Evolutionary conservation across 2,797 vertebrate species (phyloP).

Genomic region (Cottoperca gobio): DNA sequence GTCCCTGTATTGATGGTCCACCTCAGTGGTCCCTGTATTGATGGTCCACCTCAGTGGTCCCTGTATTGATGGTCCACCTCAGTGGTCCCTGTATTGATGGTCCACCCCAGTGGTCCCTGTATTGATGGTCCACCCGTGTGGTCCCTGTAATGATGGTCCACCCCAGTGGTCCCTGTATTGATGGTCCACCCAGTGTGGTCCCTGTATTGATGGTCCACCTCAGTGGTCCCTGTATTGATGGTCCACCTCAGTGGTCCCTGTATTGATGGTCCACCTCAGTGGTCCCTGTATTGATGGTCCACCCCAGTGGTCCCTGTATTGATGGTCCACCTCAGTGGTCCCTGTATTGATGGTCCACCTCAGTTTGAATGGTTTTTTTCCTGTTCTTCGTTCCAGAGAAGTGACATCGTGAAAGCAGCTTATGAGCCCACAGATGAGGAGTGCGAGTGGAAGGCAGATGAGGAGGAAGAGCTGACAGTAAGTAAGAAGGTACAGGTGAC

Average conservation of each 20-base stretch:
- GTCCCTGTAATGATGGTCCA: background rate
- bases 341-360: background rate
- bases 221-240: background rate
- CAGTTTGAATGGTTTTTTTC: accelerated
- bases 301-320: background rate
- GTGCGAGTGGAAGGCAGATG: conserved; percentile 97
- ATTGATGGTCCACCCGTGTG: too few species aligned
- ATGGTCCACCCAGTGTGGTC: too few species aligned
- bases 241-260: background rate
- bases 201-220: background rate
- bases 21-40: background rate
- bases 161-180: too few species aligned
- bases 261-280: background rate
- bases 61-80: background rate
- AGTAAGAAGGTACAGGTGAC: conserved; percentile 89
- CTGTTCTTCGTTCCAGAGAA: conserved; percentile 85
- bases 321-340: background rate
- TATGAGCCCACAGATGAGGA: conserved; percentile 99
- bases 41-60: background rate
- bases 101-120: too few species aligned
- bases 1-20: background rate
- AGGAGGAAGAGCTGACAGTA: conserved; percentile 96
- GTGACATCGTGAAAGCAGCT: conserved; percentile 96
- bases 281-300: background rate
- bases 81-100: background rate